phyloP scores from a whole-genome alignment of 2,797 vertebrate genomes.

The Philypnodon macrostomus region DNA sequence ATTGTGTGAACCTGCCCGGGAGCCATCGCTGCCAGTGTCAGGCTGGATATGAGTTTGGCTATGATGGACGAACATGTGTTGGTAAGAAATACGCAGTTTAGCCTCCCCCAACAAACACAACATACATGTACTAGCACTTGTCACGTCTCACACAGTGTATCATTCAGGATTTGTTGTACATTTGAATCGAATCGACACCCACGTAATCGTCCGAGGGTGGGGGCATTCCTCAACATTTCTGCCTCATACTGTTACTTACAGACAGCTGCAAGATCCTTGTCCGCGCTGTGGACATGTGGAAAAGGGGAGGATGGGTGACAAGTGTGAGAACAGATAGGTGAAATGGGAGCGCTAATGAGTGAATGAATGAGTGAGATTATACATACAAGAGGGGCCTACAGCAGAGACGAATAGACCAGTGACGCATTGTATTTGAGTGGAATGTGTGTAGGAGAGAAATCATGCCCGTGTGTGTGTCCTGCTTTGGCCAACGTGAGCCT shows the following conservation, averaged over 20 bases:
- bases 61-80: slow-evolving; percentile 76
- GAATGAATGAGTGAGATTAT: slow-evolving; percentile 33
- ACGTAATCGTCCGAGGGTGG: slow-evolving; percentile 32
- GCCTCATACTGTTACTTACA: slow-evolving; percentile 26
- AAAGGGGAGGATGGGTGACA: slow-evolving; percentile 45
- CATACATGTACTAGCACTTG: too few relatives aligned
- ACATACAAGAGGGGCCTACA: slow-evolving; percentile 21
- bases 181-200: slow-evolving; percentile 3
- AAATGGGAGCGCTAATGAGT: slow-evolving; percentile 26
- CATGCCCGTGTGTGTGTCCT: slow-evolving; percentile 30
- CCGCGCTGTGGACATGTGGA: slow-evolving; percentile 22
- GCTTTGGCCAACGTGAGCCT: slow-evolving; percentile 50
- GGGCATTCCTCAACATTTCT: slow-evolving; percentile 24
- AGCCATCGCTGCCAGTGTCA: slow-evolving; percentile 86
- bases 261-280: slow-evolving; percentile 53
- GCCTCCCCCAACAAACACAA: too few relatives aligned
- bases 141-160: background rate
- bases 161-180: slow-evolving; percentile 16
- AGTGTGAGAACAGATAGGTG: slow-evolving; percentile 37
- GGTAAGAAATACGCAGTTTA: slow-evolving; percentile 78
- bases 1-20: slow-evolving; percentile 83
- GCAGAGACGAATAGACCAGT: slow-evolving; percentile 58
- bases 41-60: slow-evolving; percentile 72
- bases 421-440: slow-evolving; percentile 59
- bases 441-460: slow-evolving; percentile 51